Conservation (phyloP, 2,113 vertebrate species). For the Oreochromis tanganicae region DNA sequence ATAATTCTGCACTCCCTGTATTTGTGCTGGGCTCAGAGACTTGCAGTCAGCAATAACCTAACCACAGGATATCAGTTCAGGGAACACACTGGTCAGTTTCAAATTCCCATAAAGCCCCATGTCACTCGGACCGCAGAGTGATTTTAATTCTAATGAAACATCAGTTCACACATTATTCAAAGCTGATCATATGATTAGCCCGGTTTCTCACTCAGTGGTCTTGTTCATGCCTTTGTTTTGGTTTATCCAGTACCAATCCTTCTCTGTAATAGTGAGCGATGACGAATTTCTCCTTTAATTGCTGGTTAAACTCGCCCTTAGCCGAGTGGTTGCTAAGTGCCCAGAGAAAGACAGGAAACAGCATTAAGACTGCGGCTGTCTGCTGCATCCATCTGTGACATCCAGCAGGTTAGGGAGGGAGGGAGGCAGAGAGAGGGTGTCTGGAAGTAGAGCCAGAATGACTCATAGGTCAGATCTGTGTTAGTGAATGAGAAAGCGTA, state of each 20-base stretch:
- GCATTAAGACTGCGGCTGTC: conserved; percentile 54
- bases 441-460: conserved; percentile 44
- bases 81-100: background rate
- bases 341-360: conserved; percentile 60
- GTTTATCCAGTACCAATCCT: background rate
- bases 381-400: conserved; percentile 50
- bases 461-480: conserved; percentile 69
- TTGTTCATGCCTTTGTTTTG: background rate
- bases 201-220: background rate
- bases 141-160: background rate
- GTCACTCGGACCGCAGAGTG: background rate
- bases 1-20: too few species aligned
- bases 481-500: background rate
- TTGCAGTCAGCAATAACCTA: background rate
- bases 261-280: background rate
- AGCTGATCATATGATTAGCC: background rate
- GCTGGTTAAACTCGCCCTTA: conserved; percentile 28
- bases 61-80: background rate
- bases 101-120: conserved; percentile 17
- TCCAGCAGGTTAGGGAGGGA: background rate
- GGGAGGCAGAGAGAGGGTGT: background rate
- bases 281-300: conserved; percentile 42
- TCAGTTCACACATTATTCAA: background rate
- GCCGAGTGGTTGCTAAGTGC: conserved; percentile 60
- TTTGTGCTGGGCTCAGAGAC: background rate